Evolutionary conservation across 2,113 vertebrate species (phyloP), one percentile per base, ranked within the genome.

Genomic region (Seriola aureovittata): DNA sequence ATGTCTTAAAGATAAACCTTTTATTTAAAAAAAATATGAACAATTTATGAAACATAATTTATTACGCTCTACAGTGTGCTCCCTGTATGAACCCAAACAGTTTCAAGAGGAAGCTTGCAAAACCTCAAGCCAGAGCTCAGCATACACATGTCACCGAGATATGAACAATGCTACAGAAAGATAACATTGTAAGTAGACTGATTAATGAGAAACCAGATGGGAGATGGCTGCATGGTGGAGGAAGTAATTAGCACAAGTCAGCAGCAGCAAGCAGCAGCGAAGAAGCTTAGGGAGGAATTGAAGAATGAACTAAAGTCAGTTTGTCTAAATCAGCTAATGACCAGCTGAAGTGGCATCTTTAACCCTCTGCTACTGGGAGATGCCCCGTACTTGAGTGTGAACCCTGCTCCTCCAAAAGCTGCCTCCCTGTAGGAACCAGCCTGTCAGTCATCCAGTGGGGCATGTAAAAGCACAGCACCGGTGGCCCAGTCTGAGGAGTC

Each of bases 401-500:
- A 7, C 57, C 46, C 32, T n/a, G 71, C 50, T 60, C 68, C 38
- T 71, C 40, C 40, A 44, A n/a, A 36, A 7, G 29, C 78, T 40
- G 75, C 72, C 60, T 81, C 76, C 71, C 84, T 63, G 77, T 8
- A 75, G 81, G 81, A 78, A 25, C 8, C 67, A 13, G 71, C 50
- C 88, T 82, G 85, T 73, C 90, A 89, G 58, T 88, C 82, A 86
- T 25, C 57, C 81, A 80, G 57, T 25, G 71, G 86, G 80, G 87
- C 85, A 63, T 89, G 86, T 85, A 85, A 89, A 46, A 80, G 75
- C 17, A 74, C 69, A 86, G 63, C 71, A 34, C 52, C 60, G 19
- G 57, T 40, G 71, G 78, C 85, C 85, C 71, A 19, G 80, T 67
- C 55, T 50, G 78, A 75, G 57, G 60, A 74, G 72, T 72, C 87